Conservation (phyloP, 1,140 invertebrate species). For the roundworm (Caenorhabditis elegans) region DNA sequence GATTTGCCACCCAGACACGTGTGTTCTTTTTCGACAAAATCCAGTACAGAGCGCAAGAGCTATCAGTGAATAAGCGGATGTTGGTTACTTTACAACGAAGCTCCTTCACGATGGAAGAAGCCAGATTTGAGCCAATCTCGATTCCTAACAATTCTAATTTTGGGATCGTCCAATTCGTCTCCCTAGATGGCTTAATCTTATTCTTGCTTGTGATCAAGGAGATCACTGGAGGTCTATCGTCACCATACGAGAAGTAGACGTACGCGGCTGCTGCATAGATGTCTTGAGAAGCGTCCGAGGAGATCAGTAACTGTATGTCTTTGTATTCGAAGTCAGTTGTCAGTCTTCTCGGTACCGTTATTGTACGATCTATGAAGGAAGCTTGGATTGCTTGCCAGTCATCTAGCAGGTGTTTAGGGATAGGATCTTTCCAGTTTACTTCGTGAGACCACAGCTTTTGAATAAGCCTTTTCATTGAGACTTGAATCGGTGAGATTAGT, state of each 20-base stretch:
- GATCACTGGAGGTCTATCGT: not conserved
- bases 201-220: not conserved
- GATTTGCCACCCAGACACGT: too few relatives aligned
- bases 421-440: not conserved
- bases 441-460: constrained; percentile 3
- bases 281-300: not conserved
- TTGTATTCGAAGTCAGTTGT: not conserved
- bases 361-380: not conserved
- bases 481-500: not conserved
- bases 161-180: constrained; percentile 8
- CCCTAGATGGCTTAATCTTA: not conserved
- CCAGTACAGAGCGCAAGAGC: not conserved
- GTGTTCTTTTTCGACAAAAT: too few relatives aligned
- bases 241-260: not conserved
- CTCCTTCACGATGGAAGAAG: not conserved
- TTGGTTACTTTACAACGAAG: not conserved
- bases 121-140: not conserved
- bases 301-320: not conserved
- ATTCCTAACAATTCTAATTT: not conserved
- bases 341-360: not conserved
- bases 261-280: not conserved
- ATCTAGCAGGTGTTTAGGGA: not conserved
- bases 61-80: not conserved
- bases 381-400: not conserved
- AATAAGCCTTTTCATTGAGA: constrained; percentile 28